Base-by-base conservation (phyloP, 2,888 invertebrate genomes). In the Gymnoscelis rufifasciata region DNA sequence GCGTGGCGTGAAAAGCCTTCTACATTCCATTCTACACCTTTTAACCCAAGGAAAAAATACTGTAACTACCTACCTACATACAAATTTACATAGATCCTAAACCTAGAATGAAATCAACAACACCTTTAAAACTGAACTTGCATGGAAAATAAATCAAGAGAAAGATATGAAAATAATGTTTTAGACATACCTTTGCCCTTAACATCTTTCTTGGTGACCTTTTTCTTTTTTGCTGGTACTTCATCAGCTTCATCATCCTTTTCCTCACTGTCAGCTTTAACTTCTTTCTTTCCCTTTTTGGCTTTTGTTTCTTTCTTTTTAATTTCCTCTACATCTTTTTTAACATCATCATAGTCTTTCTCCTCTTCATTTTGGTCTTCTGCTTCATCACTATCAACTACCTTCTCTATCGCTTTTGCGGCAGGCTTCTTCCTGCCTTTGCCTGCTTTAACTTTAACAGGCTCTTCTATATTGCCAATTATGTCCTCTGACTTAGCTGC, bases 231-330 rank as follows among this genome's bases (percentile, higher is more conserved):
- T 6, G 68, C 54, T 7, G 72, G 60, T 27, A 57, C 63, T 27
- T 67, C 69, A 13, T 72, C 72, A 19, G 50, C 29, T 29, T 68
- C 71, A 26, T 68, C 74, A 10, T 73, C 71, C 8, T 66, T 66
- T 5, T 74, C 74, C 4, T 68, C 70, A 12, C 51, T 55, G 12
- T 71, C 77, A 13, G 77, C 78, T 69, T 83, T 84, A 47, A 68
- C 52, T 52, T 60, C 68, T 66, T 83, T 84, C 55, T 78, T 84
- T 0, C 65, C 73, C 56, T 80, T 83, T 45, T 70, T 74, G 19
- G 75, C 73, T 57, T 78, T 78, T 3, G 64, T 46, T 57, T 76
- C 78, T 50, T 80, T 84, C 52, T 83, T 83, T 55, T 80, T 81
- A n/a, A 71, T 68, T 45, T 77, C 71, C 19, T 71, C 66, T 28